Evolutionary conservation across 2,888 invertebrate species (phyloP), one percentile per base, ranked within the genome.

Genomic region (Leptinotarsa peninsularis): DNA sequence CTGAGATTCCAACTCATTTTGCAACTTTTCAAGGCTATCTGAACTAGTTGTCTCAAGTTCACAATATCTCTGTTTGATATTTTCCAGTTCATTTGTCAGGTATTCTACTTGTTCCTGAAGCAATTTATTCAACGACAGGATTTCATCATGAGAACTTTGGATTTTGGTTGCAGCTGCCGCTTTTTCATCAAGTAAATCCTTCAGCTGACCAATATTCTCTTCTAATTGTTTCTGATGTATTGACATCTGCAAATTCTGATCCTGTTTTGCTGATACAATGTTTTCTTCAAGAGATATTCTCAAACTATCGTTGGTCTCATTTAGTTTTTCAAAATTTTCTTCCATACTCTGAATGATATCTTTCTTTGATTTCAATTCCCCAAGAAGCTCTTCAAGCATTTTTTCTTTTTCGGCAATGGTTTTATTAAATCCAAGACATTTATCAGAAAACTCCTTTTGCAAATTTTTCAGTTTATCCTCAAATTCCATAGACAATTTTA

Each of bases 91-190:
- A 75, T 86, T 77, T 79, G 89, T 86, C 54, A 86, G 74, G 13
- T 77, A 67, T 23, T 80, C 79, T 18, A 85, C 77, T 66, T 83
- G 79, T 50, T 83, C 79, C 70, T 88, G 88, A 17, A 87, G 87
- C 4, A 63, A 56, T 50, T 67, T 67, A 50, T 58, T 69, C 43
- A 15, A 52, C 10, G 21, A 54, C n/a, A 68, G n/a, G 17, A 17
- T 18, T 18, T 69, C 52, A 56, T 69, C 56, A 89, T 82, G 69
- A 83, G 82, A 66, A 81, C 82, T 21, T 60, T 71, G 49, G 4
- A 76, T 67, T 58, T 76, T 58, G 10, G 69, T 60, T 21, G 50
- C 67, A 15, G 50, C 13, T 23, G 50, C 33, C n/a, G 67, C 54
- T 71, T 76, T 72, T 66, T 73, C 71, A 4, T 7, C n/a, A n/a